These are phyloP conservation scores for Zeuzera pyrina DNA, from an alignment of 2,888 invertebrate genomes.

Conservation along the genomic window DNA sequence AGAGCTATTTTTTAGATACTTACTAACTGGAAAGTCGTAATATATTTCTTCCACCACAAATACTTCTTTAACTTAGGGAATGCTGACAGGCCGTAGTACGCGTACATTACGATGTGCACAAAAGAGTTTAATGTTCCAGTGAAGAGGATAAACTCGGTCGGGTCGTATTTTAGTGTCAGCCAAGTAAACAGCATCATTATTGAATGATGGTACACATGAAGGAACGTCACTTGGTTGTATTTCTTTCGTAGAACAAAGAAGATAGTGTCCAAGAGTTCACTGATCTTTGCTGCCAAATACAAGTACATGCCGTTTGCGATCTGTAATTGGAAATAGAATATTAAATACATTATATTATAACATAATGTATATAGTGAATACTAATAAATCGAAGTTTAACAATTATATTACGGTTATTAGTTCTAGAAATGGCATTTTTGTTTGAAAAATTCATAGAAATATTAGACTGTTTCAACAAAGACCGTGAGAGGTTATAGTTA, in stretches of 20 bases:
- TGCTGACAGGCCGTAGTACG: constrained; percentile 81
- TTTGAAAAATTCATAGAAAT: neutral
- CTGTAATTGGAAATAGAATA: too few species aligned
- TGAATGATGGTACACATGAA: constrained; percentile 91
- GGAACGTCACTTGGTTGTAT: constrained; percentile 82
- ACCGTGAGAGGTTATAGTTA: too few species aligned
- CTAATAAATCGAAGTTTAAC: neutral
- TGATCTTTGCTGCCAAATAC: constrained; percentile 80
- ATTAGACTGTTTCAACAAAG: too few species aligned
- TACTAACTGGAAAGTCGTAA: constrained; percentile 84
- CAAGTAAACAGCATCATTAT: constrained; percentile 79
- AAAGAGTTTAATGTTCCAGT: constrained; percentile 79
- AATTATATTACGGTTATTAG: neutral
- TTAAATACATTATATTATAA: too few species aligned
- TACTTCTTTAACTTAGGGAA: constrained; percentile 78
- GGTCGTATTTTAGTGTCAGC: constrained; percentile 79
- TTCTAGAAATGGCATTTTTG: neutral
- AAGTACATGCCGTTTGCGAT: constrained; percentile 53
- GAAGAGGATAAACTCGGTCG: constrained; percentile 79
- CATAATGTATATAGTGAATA: neutral
- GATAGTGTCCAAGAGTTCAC: constrained; percentile 82
- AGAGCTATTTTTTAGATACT: too few species aligned
- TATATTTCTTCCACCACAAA: constrained; percentile 88
- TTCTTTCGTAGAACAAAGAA: constrained; percentile 90
- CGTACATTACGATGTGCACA: constrained; percentile 85